Evolutionary conservation across 2,888 invertebrate genomes (phyloP), one percentile per base, ranked within the genome.

Genomic region (Folsomia candida): DNA sequence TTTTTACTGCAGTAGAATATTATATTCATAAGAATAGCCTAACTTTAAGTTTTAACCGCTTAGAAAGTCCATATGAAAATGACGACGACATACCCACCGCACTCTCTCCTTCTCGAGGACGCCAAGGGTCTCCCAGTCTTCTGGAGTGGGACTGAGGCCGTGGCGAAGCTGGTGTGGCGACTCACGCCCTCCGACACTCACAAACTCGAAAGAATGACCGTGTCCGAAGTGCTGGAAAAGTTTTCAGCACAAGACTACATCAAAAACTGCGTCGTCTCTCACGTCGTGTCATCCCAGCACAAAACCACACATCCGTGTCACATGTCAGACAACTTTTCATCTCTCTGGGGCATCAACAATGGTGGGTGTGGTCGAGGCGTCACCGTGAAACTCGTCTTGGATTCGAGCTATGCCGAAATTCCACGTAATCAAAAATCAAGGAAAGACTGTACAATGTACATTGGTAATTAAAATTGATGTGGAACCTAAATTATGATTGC

Each of bases 111-210:
- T 24, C 54, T 60, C 24, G 60, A 60, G 26, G 60, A 60, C 6
- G 62, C 62, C 24, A 62, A 62, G 29, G 62, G 62, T 24, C 62
- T 62, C 37, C 28, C 62, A 11, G 20, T 62, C 27, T 29, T 62
- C 20, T 62, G 62, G 62, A 29, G 25, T 62, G 62, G 62, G 2
- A 28, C 27, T 18, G 27, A 28, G 6, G 25, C 6, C 2, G 37
- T 29, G 4, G 4, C 62, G n/a, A 11, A 6, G 3, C 29, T 62
- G 29, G 27, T 3, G 20, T 62, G 62, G 62, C 4, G 22, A 6
- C 4, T 28, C 20, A 2, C 18, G 27, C 20, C 62, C 29, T 3
- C 28, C 18, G 3, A 62, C 22, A n/a, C 6, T 9, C 62, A 9
- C 29, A 18, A 27, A 3, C 2, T 62, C 18, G n/a, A n/a, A 9